Evolutionary conservation across 1,140 invertebrate species (phyloP), one percentile per base, ranked within the genome.

Genomic region (Drosophila tropicalis): DNA sequence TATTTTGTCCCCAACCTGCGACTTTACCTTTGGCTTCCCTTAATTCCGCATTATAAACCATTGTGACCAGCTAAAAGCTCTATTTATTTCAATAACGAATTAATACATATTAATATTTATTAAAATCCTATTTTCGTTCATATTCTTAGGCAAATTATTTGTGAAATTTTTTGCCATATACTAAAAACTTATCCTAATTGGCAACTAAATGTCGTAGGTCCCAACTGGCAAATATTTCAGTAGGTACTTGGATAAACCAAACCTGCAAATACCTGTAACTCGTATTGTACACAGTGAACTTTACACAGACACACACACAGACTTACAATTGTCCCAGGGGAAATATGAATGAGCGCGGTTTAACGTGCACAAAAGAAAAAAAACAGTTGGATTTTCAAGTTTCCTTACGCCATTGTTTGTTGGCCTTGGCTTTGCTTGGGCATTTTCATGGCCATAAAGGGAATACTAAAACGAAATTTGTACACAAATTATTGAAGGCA

Each of bases 391-490:
- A 67, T 66, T 65, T 44, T 44, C 39, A 61, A 51, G 9, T 51
- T 51, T 51, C 64, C 75, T 69, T 72, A 66, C 51, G 67, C n/a
- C 67, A 62, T 70, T 69, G 73, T 79, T 66, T 57, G 66, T 66
- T 67, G 47, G 55, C 57, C 64, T 47, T 58, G 44, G 44, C 54
- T 63, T 62, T 32, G 47, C 60, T 79, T 51, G 44, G 69, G 56
- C 58, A 22, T 74, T 80, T 87, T 87, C 83, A 87, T 87, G 83
- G 85, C 66, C 83, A 83, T 89, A 84, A 87, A 87, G 83, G 84
- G 84, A 87, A 72, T 41, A 19, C 34, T 39, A 70, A 61, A 71
- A 17, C 7, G 15, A 62, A 86, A 86, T 79, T 85, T 85, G 81
- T 81, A 72, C 78, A 86, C 82, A 86, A 86, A 86, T 86, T 86